phyloP scores from a whole-genome alignment of 92 coral and sea anemone species.

The Actinostola sp. region DNA sequence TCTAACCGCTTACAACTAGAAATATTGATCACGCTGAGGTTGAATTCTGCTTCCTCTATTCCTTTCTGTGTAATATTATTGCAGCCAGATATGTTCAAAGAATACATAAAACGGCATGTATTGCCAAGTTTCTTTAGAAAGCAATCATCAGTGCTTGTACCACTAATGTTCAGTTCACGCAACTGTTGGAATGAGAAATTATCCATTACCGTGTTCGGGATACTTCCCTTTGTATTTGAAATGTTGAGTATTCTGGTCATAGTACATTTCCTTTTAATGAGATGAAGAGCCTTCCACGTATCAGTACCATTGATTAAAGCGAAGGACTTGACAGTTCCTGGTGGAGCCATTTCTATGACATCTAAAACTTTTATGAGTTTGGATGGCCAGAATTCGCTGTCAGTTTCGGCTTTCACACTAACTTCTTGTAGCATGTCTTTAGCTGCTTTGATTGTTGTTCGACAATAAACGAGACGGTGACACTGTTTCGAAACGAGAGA shows the following conservation, averaged over 20 bases:
- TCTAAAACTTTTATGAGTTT: too few relatives aligned
- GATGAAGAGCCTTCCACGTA: neutral
- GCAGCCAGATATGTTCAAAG: slow-evolving; percentile 27
- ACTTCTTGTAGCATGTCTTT: too few relatives aligned
- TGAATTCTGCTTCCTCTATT: slow-evolving; percentile 10
- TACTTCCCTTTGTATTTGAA: slow-evolving; percentile 24
- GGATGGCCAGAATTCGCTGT: too few relatives aligned
- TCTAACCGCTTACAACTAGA: slow-evolving; percentile 17
- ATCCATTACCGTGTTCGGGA: neutral
- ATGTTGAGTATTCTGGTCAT: slow-evolving; percentile 14
- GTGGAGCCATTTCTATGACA: slow-evolving; percentile 18
- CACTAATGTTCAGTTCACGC: slow-evolving; percentile 31
- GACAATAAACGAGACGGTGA: too few relatives aligned
- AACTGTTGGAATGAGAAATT: neutral
- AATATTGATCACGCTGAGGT: slow-evolving; percentile 15
- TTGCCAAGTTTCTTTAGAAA: slow-evolving; percentile 13
- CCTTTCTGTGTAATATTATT: slow-evolving; percentile 16
- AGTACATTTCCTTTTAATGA: neutral
- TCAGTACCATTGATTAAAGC: slow-evolving; percentile 10
- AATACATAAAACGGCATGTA: neutral
- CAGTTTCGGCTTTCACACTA: too few relatives aligned
- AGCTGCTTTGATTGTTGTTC: too few relatives aligned
- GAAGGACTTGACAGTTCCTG: slow-evolving; percentile 14
- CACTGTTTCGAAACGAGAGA: too few relatives aligned
- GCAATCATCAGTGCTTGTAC: slow-evolving; percentile 16